These are phyloP conservation scores for Gastrophysa polygoni DNA, from an alignment of 2,888 invertebrate genomes.

Conservation along the genomic window DNA sequence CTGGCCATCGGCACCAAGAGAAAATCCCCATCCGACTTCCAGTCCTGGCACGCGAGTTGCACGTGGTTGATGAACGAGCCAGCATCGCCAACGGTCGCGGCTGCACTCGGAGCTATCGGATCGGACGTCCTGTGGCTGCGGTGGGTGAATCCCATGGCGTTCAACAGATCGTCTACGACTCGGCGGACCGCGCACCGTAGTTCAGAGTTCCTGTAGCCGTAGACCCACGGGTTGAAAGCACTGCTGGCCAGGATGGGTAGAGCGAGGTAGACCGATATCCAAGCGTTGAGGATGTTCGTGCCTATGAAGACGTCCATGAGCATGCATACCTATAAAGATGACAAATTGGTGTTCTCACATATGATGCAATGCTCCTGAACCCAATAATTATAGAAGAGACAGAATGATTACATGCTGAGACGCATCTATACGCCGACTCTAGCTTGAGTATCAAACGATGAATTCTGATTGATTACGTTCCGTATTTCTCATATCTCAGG, in stretches of 20 bases:
- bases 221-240: slow-evolving; percentile 69
- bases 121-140: slow-evolving; percentile 50
- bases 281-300: slow-evolving; percentile 60
- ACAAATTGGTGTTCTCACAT: too few species aligned
- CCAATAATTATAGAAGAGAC: too few species aligned
- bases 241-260: slow-evolving; percentile 66
- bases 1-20: slow-evolving; percentile 55
- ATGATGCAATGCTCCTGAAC: too few species aligned
- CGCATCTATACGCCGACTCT: too few species aligned
- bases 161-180: slow-evolving; percentile 62
- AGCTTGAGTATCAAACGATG: too few species aligned
- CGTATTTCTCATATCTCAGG: too few species aligned
- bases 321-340: slow-evolving; percentile 60
- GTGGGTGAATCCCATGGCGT: slow-evolving; percentile 56
- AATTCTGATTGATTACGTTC: too few species aligned
- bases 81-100: slow-evolving; percentile 55
- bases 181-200: slow-evolving; percentile 65
- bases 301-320: slow-evolving; percentile 61
- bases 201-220: slow-evolving; percentile 68
- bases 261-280: slow-evolving; percentile 64
- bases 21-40: slow-evolving; percentile 51
- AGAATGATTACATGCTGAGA: too few species aligned
- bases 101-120: slow-evolving; percentile 53
- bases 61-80: slow-evolving; percentile 55
- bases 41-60: slow-evolving; percentile 44